Percentiles rank a stretch among this genome's conserved stretches.
Conservation (phyloP, 2,113 vertebrate species). For the Symphodus melops region DNA sequence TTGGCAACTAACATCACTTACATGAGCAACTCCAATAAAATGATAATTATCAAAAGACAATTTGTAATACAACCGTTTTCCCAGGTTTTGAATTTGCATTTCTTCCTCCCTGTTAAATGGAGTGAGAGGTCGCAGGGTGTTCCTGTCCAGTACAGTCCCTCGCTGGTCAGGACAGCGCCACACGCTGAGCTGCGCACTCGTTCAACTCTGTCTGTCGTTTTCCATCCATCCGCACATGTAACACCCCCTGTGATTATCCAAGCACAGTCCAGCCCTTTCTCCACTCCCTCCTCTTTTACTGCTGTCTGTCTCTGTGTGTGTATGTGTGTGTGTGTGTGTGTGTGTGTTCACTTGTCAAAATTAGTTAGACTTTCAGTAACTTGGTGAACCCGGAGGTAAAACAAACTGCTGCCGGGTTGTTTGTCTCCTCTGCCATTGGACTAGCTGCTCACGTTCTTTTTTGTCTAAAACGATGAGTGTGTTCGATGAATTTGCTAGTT, state of each 20-base stretch:
- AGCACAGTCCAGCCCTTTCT: conserved; percentile 75
- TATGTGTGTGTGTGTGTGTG: conserved; percentile 63
- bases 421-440: conserved; percentile 32
- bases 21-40: not conserved
- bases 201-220: conserved; percentile 92
- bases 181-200: conserved; percentile 85
- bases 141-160: conserved; percentile 74
- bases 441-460: conserved; percentile 1
- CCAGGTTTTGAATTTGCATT: too few species aligned
- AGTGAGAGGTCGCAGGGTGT: conserved; percentile 73
- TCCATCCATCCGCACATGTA: conserved; percentile 86
- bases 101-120: conserved; percentile 30
- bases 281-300: conserved; percentile 49
- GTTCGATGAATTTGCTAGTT: conserved; percentile 5
- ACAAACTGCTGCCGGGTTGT: conserved; percentile 82
- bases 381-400: conserved; percentile 86
- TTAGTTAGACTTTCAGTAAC: conserved; percentile 86
- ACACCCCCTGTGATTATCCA: conserved; percentile 89
- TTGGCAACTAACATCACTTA: not conserved
- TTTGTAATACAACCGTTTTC: too few species aligned
- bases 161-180: conserved; percentile 71
- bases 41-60: not conserved
- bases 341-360: conserved; percentile 85
- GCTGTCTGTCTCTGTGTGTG: conserved; percentile 52
- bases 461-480: not conserved